Base-by-base conservation (phyloP, 2,888 invertebrate species). In the Proisotoma minuta region DNA sequence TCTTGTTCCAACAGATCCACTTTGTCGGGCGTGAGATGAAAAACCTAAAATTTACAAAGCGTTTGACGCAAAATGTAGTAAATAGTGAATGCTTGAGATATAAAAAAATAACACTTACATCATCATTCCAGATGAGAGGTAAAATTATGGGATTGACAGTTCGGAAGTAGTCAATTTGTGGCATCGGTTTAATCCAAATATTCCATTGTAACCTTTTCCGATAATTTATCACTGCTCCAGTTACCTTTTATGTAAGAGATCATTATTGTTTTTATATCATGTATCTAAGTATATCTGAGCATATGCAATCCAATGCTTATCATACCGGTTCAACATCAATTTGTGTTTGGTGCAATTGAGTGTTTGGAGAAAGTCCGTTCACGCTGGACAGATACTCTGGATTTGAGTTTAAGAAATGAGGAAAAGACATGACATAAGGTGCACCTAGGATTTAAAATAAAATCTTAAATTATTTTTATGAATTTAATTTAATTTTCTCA, bases 51-150 rank as follows among this genome's bases (percentile, higher is more conserved):
- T 12, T 22, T 28, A 40, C 47, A n/a, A n/a, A n/a, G n/a, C n/a
- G n/a, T n/a, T n/a, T n/a, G n/a, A n/a, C n/a, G n/a, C n/a, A n/a
- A n/a, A n/a, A n/a, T n/a, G n/a, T n/a, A n/a, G 34, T 10, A 34
- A 34, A 34, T 34, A 34, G 34, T 34, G 15, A 34, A 34, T 34
- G 34, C 34, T 10, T 34, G 34, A 52, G 18, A n/a, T n/a, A 28
- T 15, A n/a, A 10, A n/a, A 52, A 8, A 26, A 4, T 23, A 18
- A 28, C 2, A 18, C 43, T 49, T 65, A 65, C 65, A 28, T 65
- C 65, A 24, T 65, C 57, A 56, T 68, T 68, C 65, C 68, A 68
- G 15, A 68, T 48, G 24, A 68, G 26, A 12, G 68, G 68, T 20
- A 68, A 39, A 4, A 68, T 39, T 10, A 49, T 40, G 5, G 49